Conservation (phyloP, 2,113 vertebrate species). For the Pristiophorus japonicus region DNA sequence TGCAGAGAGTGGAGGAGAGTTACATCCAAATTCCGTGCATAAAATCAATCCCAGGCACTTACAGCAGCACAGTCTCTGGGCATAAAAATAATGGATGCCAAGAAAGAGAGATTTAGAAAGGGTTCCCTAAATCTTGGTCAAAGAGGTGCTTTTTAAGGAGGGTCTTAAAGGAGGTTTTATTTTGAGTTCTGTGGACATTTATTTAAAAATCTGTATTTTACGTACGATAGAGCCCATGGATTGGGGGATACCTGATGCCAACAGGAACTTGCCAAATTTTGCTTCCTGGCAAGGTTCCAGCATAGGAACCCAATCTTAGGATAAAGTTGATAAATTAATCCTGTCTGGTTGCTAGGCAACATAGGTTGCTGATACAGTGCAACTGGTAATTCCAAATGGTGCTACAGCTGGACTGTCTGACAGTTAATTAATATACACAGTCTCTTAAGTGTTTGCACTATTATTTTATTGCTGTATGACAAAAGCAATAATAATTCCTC, state of each 20-base stretch:
- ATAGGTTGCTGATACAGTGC: not conserved
- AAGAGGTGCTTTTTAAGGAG: not conserved
- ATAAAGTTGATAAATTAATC: not conserved
- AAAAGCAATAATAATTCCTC: not conserved
- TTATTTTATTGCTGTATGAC: not conserved
- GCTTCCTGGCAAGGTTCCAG: not conserved
- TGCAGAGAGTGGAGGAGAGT: no score
- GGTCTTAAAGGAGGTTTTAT: not conserved
- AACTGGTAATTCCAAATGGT: not conserved
- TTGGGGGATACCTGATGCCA: not conserved
- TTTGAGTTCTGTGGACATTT: not conserved
- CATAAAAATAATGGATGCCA: not conserved
- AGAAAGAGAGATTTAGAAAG: not conserved
- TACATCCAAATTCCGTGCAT: no score
- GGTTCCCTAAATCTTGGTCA: not conserved
- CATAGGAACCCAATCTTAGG: not conserved
- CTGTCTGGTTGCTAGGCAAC: constrained; percentile 20
- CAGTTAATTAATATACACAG: not conserved
- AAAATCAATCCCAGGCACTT: no score
- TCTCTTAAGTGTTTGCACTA: not conserved
- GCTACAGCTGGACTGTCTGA: not conserved
- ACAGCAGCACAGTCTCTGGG: no score
- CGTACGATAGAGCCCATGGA: not conserved
- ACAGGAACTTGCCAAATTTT: not conserved
- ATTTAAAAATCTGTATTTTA: not conserved